These are phyloP conservation scores for Zaprionus capensis DNA, from an alignment of 1,140 invertebrate genomes.

Conservation along the genomic window DNA sequence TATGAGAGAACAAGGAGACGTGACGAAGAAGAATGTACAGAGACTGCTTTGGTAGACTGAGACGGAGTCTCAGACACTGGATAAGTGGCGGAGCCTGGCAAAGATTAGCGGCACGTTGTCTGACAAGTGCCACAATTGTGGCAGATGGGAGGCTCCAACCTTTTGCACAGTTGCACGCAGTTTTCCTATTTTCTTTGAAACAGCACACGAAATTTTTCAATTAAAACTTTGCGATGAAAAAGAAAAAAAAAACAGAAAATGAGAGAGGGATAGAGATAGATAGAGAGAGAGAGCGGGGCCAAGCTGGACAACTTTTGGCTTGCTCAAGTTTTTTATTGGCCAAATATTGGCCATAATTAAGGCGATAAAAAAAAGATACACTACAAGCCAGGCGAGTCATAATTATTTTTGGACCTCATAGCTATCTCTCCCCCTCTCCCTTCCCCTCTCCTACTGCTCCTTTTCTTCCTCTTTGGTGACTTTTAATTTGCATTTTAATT, in stretches of 20 bases:
- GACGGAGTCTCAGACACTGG: neutral
- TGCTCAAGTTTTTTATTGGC: constrained; percentile 62
- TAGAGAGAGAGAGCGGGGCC: neutral
- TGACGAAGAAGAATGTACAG: constrained; percentile 3
- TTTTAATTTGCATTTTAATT: constrained; percentile 82
- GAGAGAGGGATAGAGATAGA: no score
- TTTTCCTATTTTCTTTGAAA: constrained; percentile 32
- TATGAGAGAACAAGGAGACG: constrained; percentile 23
- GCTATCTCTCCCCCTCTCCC: neutral
- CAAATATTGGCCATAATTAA: constrained; percentile 79
- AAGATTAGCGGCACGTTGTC: constrained; percentile 31
- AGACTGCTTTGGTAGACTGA: neutral
- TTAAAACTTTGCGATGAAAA: constrained; percentile 65
- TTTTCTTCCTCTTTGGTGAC: constrained; percentile 26
- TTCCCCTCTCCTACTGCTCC: neutral
- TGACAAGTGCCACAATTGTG: constrained; percentile 19
- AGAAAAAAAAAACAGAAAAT: neutral
- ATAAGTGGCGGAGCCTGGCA: constrained; percentile 5
- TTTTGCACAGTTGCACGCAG: constrained; percentile 45
- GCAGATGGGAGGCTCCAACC: constrained; percentile 2
- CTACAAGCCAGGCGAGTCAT: constrained; percentile 30
- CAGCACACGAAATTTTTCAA: constrained; percentile 59
- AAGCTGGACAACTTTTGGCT: constrained; percentile 33
- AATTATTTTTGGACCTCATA: constrained; percentile 56
- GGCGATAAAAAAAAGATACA: constrained; percentile 58